Base-by-base conservation (phyloP, 2,797 vertebrate genomes). In the Adrianichthys oophorus region DNA sequence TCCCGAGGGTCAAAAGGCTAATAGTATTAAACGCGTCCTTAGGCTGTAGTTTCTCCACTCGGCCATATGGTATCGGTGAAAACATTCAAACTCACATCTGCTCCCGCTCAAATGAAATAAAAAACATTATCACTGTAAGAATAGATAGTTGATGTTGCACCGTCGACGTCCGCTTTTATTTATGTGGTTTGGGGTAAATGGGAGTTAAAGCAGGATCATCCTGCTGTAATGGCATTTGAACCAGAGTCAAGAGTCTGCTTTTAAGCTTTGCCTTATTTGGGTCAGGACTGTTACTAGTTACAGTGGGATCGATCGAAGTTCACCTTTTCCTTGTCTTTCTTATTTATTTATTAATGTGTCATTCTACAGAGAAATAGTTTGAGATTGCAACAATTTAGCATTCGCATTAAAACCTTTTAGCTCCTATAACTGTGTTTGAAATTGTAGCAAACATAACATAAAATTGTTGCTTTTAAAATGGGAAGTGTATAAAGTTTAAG, bases 241-340 rank as follows among this genome's bases (percentile, higher is more conserved):
- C 84, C 74, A 45, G 74, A 84, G 78, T 84, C 59, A 61, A 82
- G 78, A 79, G 77, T 74, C 68, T 65, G 66, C 76, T 84, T 21
- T 87, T 83, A 79, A 89, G 85, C 84, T 81, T 80, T 69, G 69
- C 72, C 68, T 41, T 89, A 89, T 92, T 87, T 87, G 87, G 88
- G 87, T 86, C 90, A 84, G 65, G 52, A 49, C 70, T 62, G 65
- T 73, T 67, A 68, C 71, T 41, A 54, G 74, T 86, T 77, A 85
- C 72, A 74, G 65, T 69, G 61, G 75, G 76, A 48, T 37, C 32
- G 32, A 37, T 12, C 32, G 12, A 12, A 37, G 32, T 37, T 37
- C 10, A 12, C 1, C 10, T 37, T 12, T 37, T 21, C 12, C 32
- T 37, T 37, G 10, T 37, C 10, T 37, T 37, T 47, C 17, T 24